phyloP scores from a whole-genome alignment of 2,113 vertebrate species.

The Embiotoca jacksoni region DNA sequence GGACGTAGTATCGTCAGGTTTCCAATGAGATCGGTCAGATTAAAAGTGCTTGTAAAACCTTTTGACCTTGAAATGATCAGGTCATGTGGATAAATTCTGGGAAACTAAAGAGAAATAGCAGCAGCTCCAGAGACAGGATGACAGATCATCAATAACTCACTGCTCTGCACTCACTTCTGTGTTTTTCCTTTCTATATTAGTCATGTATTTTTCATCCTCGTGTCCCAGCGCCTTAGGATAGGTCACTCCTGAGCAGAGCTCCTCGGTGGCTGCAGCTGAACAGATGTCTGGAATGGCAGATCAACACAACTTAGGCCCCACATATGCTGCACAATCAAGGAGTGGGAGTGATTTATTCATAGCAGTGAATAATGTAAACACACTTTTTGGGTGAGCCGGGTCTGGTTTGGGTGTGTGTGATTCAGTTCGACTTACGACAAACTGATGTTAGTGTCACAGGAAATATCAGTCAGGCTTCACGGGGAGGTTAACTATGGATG shows the following conservation, averaged over 20 bases:
- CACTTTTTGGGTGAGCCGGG: slow-evolving; percentile 33
- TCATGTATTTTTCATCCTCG: slow-evolving; percentile 63
- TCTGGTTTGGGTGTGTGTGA: slow-evolving; percentile 26
- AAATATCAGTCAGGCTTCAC: slow-evolving; percentile 48
- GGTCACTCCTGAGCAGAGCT: slow-evolving; percentile 52
- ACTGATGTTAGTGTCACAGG: slow-evolving; percentile 62
- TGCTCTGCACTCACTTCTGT: slow-evolving; percentile 7
- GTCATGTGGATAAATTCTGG: slow-evolving; percentile 15
- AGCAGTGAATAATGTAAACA: slow-evolving; percentile 73
- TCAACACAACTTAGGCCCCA: slow-evolving; percentile 64
- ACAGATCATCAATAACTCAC: slow-evolving; percentile 53
- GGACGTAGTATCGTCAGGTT: too few species aligned
- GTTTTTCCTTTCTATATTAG: slow-evolving; percentile 13
- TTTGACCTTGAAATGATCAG: slow-evolving; percentile 5
- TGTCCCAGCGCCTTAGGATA: slow-evolving; percentile 17
- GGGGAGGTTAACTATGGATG: background rate
- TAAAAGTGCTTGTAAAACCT: too few species aligned
- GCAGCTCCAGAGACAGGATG: slow-evolving; percentile 2
- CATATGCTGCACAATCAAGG: slow-evolving; percentile 71
- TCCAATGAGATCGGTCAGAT: too few species aligned
- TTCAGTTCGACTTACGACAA: slow-evolving; percentile 34
- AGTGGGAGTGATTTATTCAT: slow-evolving; percentile 69
- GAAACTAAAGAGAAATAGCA: background rate
- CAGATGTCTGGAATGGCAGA: slow-evolving; percentile 79
- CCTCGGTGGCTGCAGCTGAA: slow-evolving; percentile 43